Base-by-base conservation (phyloP, 2,888 invertebrate species). In the Synanthedon andrenaeformis region DNA sequence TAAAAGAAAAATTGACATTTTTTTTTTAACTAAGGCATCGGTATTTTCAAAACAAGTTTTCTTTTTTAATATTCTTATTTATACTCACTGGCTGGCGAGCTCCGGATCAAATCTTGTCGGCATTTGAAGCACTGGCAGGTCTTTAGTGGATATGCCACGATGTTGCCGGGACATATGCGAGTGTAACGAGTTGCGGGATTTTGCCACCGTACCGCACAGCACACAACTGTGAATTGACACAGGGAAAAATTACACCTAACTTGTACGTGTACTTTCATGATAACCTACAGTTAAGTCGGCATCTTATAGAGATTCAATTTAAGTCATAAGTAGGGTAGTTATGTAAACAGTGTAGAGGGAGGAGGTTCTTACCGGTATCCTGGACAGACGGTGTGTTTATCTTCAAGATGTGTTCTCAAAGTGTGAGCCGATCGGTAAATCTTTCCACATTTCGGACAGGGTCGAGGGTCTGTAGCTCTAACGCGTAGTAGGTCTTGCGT, bases 81-180 rank as follows among this genome's bases (percentile, higher is more conserved):
- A 12, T 63, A 82, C 84, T 81, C 69, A 91, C 91, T 90, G 90
- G 82, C 94, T 93, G 55, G 96, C 96, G 52, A 96, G 89, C 59
- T 96, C 96, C 0, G 96, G 96, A 80, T 96, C 96, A 76, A 96
- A 96, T 19, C 96, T 92, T 57, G 95, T 94, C 19, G 96, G 96
- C 96, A 96, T 96, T 57, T 96, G 96, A 61, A 96, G 85, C 49
- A 96, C 96, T 10, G 96, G 96, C 65, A 96, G 88, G 79, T 96
- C 96, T 87, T 96, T 96, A 66, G 96, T 96, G 73, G 95, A 95
- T 74, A 96, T 96, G 59, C 96, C 96, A 55, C 96, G 92, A 79
- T 96, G 96, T 74, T 96, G 96, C 51, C 96, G 91, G 56, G 95
- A 95, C 96, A 96, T 96, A 82, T 96, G 96, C 55, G 96, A 96